Percentiles rank a stretch among this genome's conserved stretches.
Conservation (phyloP, 2,113 vertebrate species). For the Coreoperca whiteheadi region DNA sequence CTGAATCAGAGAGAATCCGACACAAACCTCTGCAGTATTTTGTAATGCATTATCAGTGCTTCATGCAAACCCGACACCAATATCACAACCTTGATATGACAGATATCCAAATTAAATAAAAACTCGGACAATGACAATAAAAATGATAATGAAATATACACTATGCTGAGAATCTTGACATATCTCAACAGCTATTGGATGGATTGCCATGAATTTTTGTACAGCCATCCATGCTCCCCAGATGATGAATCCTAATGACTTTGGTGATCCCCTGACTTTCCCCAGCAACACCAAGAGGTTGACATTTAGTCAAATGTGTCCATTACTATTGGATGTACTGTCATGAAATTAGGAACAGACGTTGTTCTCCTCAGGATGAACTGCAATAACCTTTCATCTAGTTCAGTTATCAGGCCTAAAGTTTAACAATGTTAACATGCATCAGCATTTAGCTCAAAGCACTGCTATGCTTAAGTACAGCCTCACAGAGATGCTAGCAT, state of each 20-base stretch:
- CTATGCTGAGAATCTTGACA: background rate
- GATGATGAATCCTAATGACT: background rate
- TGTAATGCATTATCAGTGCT: slow-evolving; percentile 26
- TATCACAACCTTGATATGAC: background rate
- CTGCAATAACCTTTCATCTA: too few relatives aligned
- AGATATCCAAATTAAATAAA: background rate
- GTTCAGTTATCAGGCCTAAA: background rate
- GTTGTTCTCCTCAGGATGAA: too few relatives aligned
- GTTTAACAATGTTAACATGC: background rate
- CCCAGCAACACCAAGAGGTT: background rate
- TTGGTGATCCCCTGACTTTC: background rate
- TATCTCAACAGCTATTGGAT: too few relatives aligned
- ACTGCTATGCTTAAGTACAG: background rate
- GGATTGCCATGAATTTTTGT: too few relatives aligned
- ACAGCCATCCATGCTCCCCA: background rate
- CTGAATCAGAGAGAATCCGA: slow-evolving; percentile 57
- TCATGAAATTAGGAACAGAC: background rate
- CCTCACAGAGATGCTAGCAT: background rate
- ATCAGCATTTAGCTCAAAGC: background rate
- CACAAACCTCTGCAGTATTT: slow-evolving; percentile 21
- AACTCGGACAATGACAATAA: background rate
- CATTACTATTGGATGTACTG: background rate
- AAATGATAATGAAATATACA: background rate
- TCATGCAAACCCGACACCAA: slow-evolving; percentile 11
- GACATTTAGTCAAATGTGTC: background rate